Evolutionary conservation across 2,888 invertebrate species (phyloP).

Genomic region (Bursaphelenchus okinawaensis): DNA sequence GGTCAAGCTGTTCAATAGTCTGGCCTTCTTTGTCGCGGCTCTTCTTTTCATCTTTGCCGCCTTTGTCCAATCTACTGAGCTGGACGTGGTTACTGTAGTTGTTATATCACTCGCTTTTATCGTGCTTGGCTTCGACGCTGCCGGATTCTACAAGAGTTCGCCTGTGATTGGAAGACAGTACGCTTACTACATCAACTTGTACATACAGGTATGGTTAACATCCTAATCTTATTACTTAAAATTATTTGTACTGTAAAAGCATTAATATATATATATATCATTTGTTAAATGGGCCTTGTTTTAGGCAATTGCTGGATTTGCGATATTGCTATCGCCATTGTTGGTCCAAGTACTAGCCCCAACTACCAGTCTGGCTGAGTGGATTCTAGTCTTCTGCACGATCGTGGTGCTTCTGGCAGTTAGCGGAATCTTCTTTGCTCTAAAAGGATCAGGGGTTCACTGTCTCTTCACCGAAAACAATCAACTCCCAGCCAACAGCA

Average conservation of each 20-base stretch:
- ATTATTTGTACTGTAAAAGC: conserved; percentile 23
- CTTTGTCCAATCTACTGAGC: conserved; percentile 5
- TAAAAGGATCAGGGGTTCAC: not conserved
- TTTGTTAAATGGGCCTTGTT: too few relatives aligned
- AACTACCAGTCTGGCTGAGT: conserved; percentile 15
- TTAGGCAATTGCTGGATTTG: conserved; percentile 31
- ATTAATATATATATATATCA: too few relatives aligned
- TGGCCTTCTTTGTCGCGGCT: conserved; percentile 32
- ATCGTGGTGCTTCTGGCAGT: conserved; percentile 24
- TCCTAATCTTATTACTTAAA: conserved; percentile 11
- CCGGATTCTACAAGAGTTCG: conserved; percentile 33
- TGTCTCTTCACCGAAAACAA: not conserved
- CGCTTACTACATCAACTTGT: conserved; percentile 26
- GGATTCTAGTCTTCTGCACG: conserved; percentile 30
- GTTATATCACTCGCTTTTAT: conserved; percentile 17
- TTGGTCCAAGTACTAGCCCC: conserved; percentile 21
- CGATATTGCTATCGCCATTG: conserved; percentile 26
- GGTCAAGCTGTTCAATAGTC: conserved; percentile 27
- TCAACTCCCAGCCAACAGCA: not conserved
- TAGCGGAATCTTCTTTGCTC: conserved; percentile 19
- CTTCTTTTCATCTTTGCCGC: conserved; percentile 26
- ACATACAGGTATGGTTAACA: conserved; percentile 18
- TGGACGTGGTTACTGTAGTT: conserved; percentile 12
- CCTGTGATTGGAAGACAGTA: conserved; percentile 34
- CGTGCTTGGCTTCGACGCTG: conserved; percentile 33